phyloP scores from a whole-genome alignment of 2,888 invertebrate genomes.

The Bellardia pandia region DNA sequence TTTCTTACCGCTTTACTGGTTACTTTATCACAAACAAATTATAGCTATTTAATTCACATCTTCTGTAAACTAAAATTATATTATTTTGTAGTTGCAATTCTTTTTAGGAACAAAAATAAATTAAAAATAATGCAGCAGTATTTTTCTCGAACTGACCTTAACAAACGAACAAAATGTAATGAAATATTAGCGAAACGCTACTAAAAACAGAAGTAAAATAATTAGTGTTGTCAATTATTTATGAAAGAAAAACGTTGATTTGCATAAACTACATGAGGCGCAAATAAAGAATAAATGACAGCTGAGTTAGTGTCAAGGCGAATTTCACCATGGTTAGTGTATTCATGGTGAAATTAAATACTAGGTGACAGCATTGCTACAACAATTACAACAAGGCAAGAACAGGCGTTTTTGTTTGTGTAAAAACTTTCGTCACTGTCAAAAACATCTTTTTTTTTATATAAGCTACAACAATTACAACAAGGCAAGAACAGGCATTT shows the following conservation, averaged over 20 bases:
- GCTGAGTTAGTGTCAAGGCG: too few relatives aligned
- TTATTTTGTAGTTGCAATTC: conserved; percentile 2
- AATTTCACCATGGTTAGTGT: too few relatives aligned
- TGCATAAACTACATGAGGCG: background rate
- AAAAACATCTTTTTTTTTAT: too few relatives aligned
- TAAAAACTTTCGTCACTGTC: too few relatives aligned
- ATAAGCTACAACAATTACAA: too few relatives aligned
- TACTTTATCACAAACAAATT: conserved; percentile 24
- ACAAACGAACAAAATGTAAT: conserved; percentile 62
- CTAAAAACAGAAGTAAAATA: conserved; percentile 26
- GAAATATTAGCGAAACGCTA: conserved; percentile 30
- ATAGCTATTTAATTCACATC: conserved; percentile 11
- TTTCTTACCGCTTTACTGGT: conserved; percentile 28
- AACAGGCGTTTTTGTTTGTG: too few relatives aligned
- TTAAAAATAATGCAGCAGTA: conserved; percentile 10
- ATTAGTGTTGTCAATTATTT: conserved; percentile 18
- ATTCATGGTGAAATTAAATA: too few relatives aligned
- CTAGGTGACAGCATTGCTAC: too few relatives aligned
- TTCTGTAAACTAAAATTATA: conserved; percentile 10
- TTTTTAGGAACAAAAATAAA: conserved; percentile 42
- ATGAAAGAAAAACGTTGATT: background rate
- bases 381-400: too few relatives aligned
- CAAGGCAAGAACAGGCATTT: too few relatives aligned
- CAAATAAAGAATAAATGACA: too few relatives aligned
- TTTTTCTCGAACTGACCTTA: conserved; percentile 45